Evolutionary conservation across 2,888 invertebrate species (phyloP).

Genomic region (Sarcophaga caerulescens): DNA sequence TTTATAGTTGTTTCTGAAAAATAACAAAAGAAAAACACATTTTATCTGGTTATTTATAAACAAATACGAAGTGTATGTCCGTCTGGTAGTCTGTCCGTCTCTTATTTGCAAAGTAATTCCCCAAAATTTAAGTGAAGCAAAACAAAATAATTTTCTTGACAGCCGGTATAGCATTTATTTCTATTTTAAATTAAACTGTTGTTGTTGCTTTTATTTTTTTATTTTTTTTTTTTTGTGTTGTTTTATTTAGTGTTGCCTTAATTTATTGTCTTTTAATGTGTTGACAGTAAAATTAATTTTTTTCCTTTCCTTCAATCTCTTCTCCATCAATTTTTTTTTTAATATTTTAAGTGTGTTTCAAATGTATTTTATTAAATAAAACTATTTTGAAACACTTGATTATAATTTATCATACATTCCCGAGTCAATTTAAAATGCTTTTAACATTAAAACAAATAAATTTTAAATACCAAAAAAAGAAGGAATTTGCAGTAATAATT

Average conservation of each 20-base stretch:
- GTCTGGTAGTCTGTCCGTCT: background rate
- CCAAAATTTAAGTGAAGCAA: too few species aligned
- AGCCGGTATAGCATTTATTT: background rate
- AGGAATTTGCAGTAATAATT: too few species aligned
- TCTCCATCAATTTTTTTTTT: too few species aligned
- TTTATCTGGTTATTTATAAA: background rate
- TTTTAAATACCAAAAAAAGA: too few species aligned
- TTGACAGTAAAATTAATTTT: conserved; percentile 21
- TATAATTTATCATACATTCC: too few species aligned
- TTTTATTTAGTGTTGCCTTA: conserved; percentile 1
- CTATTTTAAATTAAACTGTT: background rate
- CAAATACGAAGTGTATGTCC: background rate
- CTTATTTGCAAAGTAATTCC: conserved; percentile 24
- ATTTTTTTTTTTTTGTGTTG: too few species aligned
- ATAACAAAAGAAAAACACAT: too few species aligned
- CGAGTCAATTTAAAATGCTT: too few species aligned
- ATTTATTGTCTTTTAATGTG: conserved; percentile 21
- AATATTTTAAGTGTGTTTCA: too few species aligned
- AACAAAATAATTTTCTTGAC: conserved; percentile 14
- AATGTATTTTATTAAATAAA: too few species aligned
- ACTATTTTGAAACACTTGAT: too few species aligned
- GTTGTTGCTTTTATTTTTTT: background rate
- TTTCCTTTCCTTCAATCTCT: background rate
- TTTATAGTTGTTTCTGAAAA: conserved; percentile 55
- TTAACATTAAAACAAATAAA: too few species aligned